Percentiles rank a stretch among this genome's conserved stretches.
Evolutionary conservation across 1,140 invertebrate genomes (phyloP).

Genomic region (Lordiphosa mommai): DNA sequence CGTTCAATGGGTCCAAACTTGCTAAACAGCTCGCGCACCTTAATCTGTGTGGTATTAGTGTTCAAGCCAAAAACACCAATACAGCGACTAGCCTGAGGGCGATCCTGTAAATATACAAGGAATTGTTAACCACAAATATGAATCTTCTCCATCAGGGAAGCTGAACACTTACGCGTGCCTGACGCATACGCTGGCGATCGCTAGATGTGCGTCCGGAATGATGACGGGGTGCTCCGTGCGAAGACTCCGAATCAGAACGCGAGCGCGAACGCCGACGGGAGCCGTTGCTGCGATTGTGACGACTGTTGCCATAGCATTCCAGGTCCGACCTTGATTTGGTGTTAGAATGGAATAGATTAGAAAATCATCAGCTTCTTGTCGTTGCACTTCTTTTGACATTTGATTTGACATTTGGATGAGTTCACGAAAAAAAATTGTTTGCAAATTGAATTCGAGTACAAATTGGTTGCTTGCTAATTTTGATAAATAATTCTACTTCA

Average conservation of each 20-base stretch:
- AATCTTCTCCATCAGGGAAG: not conserved
- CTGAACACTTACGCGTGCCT: slow-evolving; percentile 39
- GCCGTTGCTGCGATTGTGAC: slow-evolving; percentile 16
- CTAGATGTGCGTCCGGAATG: slow-evolving; percentile 21
- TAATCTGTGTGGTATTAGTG: slow-evolving; percentile 94
- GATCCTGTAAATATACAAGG: slow-evolving; percentile 82
- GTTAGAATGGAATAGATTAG: slow-evolving; percentile 55
- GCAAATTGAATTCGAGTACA: slow-evolving; percentile 19
- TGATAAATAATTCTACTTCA: not conserved
- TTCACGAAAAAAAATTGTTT: slow-evolving; percentile 9
- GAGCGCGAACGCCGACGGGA: slow-evolving; percentile 27
- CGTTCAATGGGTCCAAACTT: slow-evolving; percentile 95
- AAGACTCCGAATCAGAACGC: slow-evolving; percentile 13
- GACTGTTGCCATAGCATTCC: slow-evolving; percentile 27
- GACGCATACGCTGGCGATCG: slow-evolving; percentile 40
- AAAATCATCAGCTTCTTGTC: slow-evolving; percentile 43
- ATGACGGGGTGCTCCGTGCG: slow-evolving; percentile 18
- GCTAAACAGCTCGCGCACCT: slow-evolving; percentile 95
- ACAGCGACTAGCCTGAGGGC: slow-evolving; percentile 93
- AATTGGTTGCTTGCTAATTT: slow-evolving; percentile 13
- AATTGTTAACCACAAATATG: not conserved
- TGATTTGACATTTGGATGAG: slow-evolving; percentile 3
- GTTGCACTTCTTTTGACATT: slow-evolving; percentile 21
- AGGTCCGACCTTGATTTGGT: slow-evolving; percentile 55
- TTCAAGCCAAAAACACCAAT: slow-evolving; percentile 97